Percentiles rank a stretch among this genome's conserved stretches.
Conservation (phyloP, 2,888 invertebrate genomes). For the Torymus aiolomorphi region DNA sequence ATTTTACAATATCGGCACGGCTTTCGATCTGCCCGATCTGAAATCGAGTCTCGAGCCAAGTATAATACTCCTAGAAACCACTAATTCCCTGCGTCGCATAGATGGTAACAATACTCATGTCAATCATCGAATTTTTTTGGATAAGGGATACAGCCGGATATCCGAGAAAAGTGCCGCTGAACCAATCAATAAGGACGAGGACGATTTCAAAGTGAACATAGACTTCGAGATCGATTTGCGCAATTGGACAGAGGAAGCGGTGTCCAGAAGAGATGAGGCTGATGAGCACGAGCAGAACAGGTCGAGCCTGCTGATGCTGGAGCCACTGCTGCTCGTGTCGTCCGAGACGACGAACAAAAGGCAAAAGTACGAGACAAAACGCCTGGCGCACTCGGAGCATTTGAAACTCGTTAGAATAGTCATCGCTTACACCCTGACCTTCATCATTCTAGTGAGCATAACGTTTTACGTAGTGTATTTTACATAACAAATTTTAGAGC, state of each 20-base stretch:
- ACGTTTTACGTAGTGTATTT: constrained; percentile 79
- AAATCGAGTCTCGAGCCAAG: constrained; percentile 61
- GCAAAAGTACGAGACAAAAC: constrained; percentile 58
- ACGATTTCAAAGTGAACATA: constrained; percentile 21
- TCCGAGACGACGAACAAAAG: constrained; percentile 66
- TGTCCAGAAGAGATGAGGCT: constrained; percentile 33
- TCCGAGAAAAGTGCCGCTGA: constrained; percentile 56
- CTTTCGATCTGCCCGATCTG: constrained; percentile 63
- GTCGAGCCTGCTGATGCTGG: constrained; percentile 75
- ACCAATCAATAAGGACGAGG: neutral
- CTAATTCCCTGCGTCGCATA: neutral
- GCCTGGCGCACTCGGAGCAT: constrained; percentile 72
- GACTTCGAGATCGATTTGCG: constrained; percentile 24
- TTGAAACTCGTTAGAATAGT: constrained; percentile 77
- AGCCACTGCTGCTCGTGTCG: constrained; percentile 77
- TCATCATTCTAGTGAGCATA: constrained; percentile 77
- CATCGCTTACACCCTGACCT: constrained; percentile 79
- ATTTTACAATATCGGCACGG: constrained; percentile 60
- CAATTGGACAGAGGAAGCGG: constrained; percentile 33
- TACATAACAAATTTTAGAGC: constrained; percentile 67
- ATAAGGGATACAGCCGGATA: constrained; percentile 64
- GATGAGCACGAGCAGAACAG: constrained; percentile 65
- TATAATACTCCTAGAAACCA: constrained; percentile 60
- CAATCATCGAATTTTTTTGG: constrained; percentile 62
- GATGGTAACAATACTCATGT: constrained; percentile 61